These are phyloP conservation scores for Eremobia ochroleuca DNA, from an alignment of 2,888 invertebrate species.

Conservation along the genomic window DNA sequence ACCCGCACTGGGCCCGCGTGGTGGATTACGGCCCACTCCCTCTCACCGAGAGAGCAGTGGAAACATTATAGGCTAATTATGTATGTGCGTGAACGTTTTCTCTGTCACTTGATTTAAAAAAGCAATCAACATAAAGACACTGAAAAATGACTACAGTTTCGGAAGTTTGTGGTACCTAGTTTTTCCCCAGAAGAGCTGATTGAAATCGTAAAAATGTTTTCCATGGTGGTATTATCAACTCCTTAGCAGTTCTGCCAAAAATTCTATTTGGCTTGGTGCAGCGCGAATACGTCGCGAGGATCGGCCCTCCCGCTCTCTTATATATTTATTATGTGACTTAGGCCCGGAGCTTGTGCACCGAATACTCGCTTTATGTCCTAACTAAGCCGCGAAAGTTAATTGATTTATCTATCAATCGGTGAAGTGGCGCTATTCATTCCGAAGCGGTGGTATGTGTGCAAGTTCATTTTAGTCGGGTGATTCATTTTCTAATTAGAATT, in stretches of 20 bases:
- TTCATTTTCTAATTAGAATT: constrained; percentile 27
- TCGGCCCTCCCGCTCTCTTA: constrained; percentile 68
- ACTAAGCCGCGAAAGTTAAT: constrained; percentile 42
- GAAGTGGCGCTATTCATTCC: constrained; percentile 28
- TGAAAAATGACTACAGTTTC: too few relatives aligned
- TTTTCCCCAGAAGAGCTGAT: not conserved
- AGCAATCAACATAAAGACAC: too few relatives aligned
- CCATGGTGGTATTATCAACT: constrained; percentile 66
- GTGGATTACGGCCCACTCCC: too few relatives aligned
- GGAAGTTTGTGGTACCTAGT: too few relatives aligned
- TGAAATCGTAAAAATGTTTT: not conserved
- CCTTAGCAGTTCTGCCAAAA: constrained; percentile 74
- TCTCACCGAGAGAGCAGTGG: too few relatives aligned
- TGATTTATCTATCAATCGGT: constrained; percentile 51
- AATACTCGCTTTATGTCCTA: constrained; percentile 25
- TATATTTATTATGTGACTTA: constrained; percentile 67
- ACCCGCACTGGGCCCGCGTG: too few relatives aligned
- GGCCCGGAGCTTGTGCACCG: constrained; percentile 40
- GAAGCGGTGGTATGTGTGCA: not conserved
- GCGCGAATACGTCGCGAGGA: constrained; percentile 81
- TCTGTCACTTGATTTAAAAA: too few relatives aligned
- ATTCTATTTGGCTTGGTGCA: constrained; percentile 85
- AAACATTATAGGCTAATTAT: too few relatives aligned
- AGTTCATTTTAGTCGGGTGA: constrained; percentile 19
- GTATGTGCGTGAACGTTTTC: too few relatives aligned